Evolutionary conservation across 2,113 vertebrate genomes (phyloP), one percentile per base, ranked within the genome.

Genomic region (Oxyruncus cristatus): DNA sequence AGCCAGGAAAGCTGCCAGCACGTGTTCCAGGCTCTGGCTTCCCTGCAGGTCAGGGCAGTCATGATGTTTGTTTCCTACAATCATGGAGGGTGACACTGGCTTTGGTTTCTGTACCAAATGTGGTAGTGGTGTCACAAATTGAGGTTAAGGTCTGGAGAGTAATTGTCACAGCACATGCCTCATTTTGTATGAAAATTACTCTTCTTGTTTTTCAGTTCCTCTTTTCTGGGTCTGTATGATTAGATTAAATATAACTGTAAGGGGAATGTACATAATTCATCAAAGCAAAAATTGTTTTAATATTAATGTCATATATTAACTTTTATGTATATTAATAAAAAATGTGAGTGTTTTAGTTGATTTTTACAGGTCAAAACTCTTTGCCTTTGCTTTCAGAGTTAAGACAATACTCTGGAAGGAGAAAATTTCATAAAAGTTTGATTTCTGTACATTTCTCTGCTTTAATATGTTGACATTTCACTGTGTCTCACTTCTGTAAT

Each of bases 201-300:
- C 8, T 30, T 56, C 26, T 65, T 42, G 41, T 35, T 72, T 79
- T 79, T 65, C 58, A 28, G 10, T 41, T 66, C 12, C 22, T 13
- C 4, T 24, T 79, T 71, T 79, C 63, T n/a, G 49, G 33, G 11
- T 70, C 50, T 88, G 28, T 63, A 37, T 42, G 28, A n/a, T 11
- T 65, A 58, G 46, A 56, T 17, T 67, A 77, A 87, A 72, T 52
- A 52, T 33, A 84, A 65, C 47, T 86, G 50, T 18, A 23, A 62
- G 77, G 74, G 44, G 28, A 53, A 52, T 55, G 46, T 90, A 27
- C 68, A 92, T 88, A 88, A 92, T 79, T 93, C 58, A 93, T 94
- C 93, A 92, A 93, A 94, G 85, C 22, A 72, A 87, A 72, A 86
- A 32, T 23, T 33, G 4, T 39, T 92, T 87, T 61, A 88, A 66